These are phyloP conservation scores for Phyllostomus hastatus DNA, from an alignment of 2,113 vertebrate genomes.

Conservation along the genomic window DNA sequence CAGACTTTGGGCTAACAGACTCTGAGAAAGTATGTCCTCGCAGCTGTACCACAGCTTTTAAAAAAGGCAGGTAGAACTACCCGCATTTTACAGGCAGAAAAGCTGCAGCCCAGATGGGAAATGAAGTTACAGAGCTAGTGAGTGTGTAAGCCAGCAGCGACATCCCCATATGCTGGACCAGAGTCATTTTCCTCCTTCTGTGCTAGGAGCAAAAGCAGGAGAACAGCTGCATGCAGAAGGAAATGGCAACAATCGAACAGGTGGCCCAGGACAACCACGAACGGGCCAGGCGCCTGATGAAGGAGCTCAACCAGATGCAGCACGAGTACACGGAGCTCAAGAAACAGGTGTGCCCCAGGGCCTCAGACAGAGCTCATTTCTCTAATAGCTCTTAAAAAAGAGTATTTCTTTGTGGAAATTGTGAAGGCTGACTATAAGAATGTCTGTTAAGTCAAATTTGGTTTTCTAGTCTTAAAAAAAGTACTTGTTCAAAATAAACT, in stretches of 20 bases:
- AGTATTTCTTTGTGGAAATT: background rate
- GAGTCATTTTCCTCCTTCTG: background rate
- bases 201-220: constrained; percentile 75
- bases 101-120: background rate
- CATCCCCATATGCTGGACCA: background rate
- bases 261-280: constrained; percentile 65
- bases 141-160: background rate
- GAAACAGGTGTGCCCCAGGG: constrained; percentile 67
- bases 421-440: background rate
- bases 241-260: constrained; percentile 66
- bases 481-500: background rate
- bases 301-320: constrained; percentile 73
- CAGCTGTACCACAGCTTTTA: background rate
- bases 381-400: background rate
- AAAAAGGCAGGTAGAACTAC: background rate
- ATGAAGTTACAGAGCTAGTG: background rate
- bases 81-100: background rate
- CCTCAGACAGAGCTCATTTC: background rate
- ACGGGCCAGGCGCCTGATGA: constrained; percentile 53
- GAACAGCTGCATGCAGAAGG: constrained; percentile 71
- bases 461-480: constrained; percentile 12
- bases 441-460: background rate
- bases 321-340: constrained; percentile 69
- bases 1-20: background rate
- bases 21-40: background rate